Evolutionary conservation across 1,140 invertebrate genomes (phyloP).

Genomic region (Gryllus bimaculatus): DNA sequence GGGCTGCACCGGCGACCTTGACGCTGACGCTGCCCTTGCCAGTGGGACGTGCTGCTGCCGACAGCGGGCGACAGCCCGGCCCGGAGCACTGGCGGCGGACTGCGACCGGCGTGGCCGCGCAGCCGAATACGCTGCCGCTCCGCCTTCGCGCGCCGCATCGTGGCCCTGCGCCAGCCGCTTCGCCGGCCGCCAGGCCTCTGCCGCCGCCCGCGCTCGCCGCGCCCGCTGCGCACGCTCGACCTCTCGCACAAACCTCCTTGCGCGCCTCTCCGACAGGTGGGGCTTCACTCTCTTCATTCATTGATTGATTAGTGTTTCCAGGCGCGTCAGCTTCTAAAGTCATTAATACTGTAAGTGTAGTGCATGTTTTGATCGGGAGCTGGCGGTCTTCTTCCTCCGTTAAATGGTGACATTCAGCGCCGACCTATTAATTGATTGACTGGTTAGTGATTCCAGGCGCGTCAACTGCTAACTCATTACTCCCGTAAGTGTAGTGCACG

Average conservation of each 20-base stretch:
- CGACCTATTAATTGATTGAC: too few species aligned
- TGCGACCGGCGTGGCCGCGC: slow-evolving; percentile 79
- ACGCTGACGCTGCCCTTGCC: slow-evolving; percentile 48
- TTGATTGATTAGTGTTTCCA: not conserved
- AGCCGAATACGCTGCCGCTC: slow-evolving; percentile 56
- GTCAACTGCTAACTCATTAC: not conserved
- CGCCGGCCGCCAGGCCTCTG: slow-evolving; percentile 71
- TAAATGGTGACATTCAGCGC: not conserved
- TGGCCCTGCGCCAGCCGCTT: slow-evolving; percentile 63
- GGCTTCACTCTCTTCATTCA: not conserved
- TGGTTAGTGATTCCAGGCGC: not conserved
- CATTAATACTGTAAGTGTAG: not conserved
- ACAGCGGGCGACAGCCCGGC: slow-evolving; percentile 32
- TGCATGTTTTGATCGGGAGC: not conserved
- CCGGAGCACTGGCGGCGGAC: slow-evolving; percentile 49
- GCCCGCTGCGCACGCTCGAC: slow-evolving; percentile 62
- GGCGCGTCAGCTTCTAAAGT: not conserved
- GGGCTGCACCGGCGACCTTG: slow-evolving; percentile 53
- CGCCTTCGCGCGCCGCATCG: slow-evolving; percentile 64
- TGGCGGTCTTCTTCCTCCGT: not conserved
- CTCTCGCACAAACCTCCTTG: slow-evolving; percentile 70
- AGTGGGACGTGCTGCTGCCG: slow-evolving; percentile 34
- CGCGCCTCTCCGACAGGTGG: slow-evolving; percentile 61
- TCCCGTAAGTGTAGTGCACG: not conserved
- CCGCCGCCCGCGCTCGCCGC: slow-evolving; percentile 44